Conservation (phyloP, 2,888 invertebrate species). For the Xylota sylvarum region DNA sequence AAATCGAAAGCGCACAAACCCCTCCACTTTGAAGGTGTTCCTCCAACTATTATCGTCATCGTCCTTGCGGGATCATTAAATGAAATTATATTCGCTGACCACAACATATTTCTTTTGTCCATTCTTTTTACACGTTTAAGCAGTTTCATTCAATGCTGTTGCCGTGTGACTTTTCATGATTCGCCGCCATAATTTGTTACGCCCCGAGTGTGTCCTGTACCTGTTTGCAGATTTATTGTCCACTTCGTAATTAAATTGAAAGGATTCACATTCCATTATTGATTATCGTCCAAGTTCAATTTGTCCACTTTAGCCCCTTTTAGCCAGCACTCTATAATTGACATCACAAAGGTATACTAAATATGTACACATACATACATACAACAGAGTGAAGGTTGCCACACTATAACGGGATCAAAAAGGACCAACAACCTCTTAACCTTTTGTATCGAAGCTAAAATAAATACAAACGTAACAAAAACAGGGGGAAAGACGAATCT, state of each 20-base stretch:
- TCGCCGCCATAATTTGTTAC: slow-evolving; percentile 7
- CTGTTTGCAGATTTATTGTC: slow-evolving; percentile 48
- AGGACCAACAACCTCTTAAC: slow-evolving; percentile 68
- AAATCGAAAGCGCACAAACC: slow-evolving; percentile 12
- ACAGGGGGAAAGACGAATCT: not conserved
- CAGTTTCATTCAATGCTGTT: not conserved
- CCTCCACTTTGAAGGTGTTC: not conserved
- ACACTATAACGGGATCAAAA: slow-evolving; percentile 66
- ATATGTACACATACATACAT: too few species aligned
- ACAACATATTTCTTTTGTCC: slow-evolving; percentile 9
- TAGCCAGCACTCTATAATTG: slow-evolving; percentile 53
- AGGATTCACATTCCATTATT: slow-evolving; percentile 63
- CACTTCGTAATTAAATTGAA: slow-evolving; percentile 61
- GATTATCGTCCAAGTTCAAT: slow-evolving; percentile 65
- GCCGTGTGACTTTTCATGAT: not conserved
- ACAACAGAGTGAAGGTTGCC: not conserved
- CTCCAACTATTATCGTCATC: not conserved
- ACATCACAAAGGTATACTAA: slow-evolving; percentile 53
- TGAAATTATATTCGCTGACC: slow-evolving; percentile 21
- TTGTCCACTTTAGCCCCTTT: slow-evolving; percentile 53
- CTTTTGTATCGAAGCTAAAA: slow-evolving; percentile 60
- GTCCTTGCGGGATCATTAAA: slow-evolving; percentile 48
- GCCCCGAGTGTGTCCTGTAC: not conserved
- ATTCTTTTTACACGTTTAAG: not conserved
- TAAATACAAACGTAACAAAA: slow-evolving; percentile 41